Evolutionary conservation across 2,888 invertebrate genomes (phyloP), one percentile per base, ranked within the genome.

Genomic region (Agrotis exclamationis): DNA sequence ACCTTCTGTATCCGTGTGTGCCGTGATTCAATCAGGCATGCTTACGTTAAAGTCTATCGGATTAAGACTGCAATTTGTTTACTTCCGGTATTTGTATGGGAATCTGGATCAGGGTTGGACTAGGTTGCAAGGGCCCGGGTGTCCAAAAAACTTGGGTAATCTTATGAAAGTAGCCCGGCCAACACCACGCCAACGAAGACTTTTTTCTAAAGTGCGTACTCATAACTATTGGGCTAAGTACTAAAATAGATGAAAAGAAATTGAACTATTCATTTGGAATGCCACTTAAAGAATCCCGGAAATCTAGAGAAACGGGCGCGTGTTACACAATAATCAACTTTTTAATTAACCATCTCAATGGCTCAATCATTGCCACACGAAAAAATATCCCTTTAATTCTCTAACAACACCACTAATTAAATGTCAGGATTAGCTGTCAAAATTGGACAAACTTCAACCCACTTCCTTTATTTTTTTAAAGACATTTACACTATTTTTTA

Each of bases 401-500:
- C 71, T 82, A 89, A 82, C 81, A 79, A 93, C 90, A 93, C 93
- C 89, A 85, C 76, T 89, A 92, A 92, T 93, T 92, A 93, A 90
- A 79, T 72, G 85, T 85, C 85, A 85, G 80, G 85, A 91, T 90
- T 90, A 88, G 88, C 87, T 85, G 88, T 89, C 88, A 86, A 84
- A 85, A 73, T 82, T 65, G 58, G 69, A 82, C 70, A 80, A 87
- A 88, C 83, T 86, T 82, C 88, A 80, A 82, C 86, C 88, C 84
- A 86, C 85, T 84, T 76, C 79, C 79, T 84, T 80, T 74, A 75
- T 86, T 86, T 88, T 90, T 88, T 88, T 86, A 47, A 79, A 85
- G 89, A 90, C 85, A 91, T 92, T 91, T 91, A 93, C 93, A 93
- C 93, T 90, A 90, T 90, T 90, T 92, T 33, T 92, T 92, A 92